phyloP scores from a whole-genome alignment of 1,140 invertebrate species.

The Radopholus similis region DNA sequence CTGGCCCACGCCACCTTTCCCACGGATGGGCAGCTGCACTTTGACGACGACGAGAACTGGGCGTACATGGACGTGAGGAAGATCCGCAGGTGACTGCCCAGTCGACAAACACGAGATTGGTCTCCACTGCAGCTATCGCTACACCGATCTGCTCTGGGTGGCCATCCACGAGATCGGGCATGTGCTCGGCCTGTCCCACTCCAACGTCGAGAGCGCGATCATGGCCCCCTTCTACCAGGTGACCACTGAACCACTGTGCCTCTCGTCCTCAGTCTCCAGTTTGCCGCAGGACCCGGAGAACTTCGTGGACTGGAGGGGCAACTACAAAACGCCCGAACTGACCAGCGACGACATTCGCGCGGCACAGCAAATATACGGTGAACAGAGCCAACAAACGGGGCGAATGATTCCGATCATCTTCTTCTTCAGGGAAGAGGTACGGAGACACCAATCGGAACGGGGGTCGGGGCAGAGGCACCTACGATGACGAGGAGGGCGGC shows the following conservation, averaged over 20 bases:
- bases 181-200: constrained; percentile 17
- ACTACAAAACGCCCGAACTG: constrained; percentile 12
- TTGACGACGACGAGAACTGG: constrained; percentile 60
- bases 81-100: constrained; percentile 32
- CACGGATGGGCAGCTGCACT: constrained; percentile 53
- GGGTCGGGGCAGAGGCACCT: not conserved
- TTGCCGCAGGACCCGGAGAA: constrained; percentile 9
- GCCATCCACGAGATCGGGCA: constrained; percentile 16
- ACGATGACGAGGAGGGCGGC: not conserved
- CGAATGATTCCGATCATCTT: not conserved
- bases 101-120: not conserved
- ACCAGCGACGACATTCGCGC: constrained; percentile 6
- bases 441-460: not conserved
- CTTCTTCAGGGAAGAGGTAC: not conserved
- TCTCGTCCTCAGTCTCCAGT: too few relatives aligned
- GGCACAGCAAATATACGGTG: constrained; percentile 13
- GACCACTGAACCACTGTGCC: not conserved
- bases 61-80: constrained; percentile 47
- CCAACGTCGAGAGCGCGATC: constrained; percentile 13
- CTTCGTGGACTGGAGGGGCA: constrained; percentile 12
- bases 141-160: constrained; percentile 11
- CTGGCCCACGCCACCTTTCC: constrained; percentile 58
- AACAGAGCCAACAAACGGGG: not conserved
- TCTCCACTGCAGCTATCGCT: constrained; percentile 7
- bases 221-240: constrained; percentile 18